phyloP scores from a whole-genome alignment of 2,113 vertebrate genomes.

The Ptychochromis oligacanthus region DNA sequence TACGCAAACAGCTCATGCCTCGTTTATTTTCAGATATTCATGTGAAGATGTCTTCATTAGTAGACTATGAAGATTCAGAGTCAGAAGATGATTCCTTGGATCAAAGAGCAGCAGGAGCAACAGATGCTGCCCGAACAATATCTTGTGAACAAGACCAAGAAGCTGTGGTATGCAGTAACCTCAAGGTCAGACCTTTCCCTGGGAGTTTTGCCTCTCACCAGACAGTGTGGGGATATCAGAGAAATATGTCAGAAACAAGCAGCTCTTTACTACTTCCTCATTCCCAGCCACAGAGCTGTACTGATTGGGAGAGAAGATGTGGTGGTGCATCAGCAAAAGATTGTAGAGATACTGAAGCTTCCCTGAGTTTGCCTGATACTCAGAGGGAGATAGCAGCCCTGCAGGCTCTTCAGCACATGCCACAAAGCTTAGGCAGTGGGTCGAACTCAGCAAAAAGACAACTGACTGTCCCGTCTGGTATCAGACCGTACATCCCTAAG shows the following conservation, averaged over 20 bases:
- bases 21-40: constrained; percentile 22
- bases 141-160: constrained; percentile 9
- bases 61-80: constrained; percentile 93
- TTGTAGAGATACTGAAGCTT: constrained; percentile 6
- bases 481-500: constrained; percentile 90
- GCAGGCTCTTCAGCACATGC: neutral
- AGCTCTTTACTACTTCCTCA: neutral
- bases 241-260: neutral
- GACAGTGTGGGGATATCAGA: constrained; percentile 3
- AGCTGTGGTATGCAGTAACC: neutral
- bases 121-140: neutral
- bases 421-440: neutral
- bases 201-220: neutral
- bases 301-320: neutral
- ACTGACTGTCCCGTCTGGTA: constrained; percentile 35
- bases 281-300: constrained; percentile 6
- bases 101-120: neutral
- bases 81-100: constrained; percentile 81
- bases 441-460: constrained; percentile 60
- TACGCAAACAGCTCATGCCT: too few species aligned
- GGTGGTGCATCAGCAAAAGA: neutral
- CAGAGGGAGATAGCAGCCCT: neutral
- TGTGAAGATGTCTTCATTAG: constrained; percentile 86
- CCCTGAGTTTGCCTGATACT: neutral
- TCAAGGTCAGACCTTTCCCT: neutral